Evolutionary conservation across 2,113 vertebrate species (phyloP).

Genomic region (Lichenostomus cassidix): DNA sequence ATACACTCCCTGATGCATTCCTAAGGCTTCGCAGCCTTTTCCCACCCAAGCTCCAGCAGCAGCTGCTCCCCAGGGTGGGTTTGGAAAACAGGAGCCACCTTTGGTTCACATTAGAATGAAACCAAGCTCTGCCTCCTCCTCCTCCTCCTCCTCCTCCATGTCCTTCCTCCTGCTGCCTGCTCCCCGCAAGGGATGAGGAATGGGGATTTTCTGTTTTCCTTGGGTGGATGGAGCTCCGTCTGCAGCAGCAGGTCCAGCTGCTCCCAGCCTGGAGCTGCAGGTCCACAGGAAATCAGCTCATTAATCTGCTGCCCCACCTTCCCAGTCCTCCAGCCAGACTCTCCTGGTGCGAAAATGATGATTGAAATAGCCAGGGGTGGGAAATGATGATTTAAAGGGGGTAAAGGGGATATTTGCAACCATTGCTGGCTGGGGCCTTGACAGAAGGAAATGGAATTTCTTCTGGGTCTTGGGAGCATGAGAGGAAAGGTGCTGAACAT

Average conservation of each 20-base stretch:
- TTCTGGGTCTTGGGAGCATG: constrained; percentile 2
- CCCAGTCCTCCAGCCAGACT: background rate
- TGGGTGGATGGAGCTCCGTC: background rate
- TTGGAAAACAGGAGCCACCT: background rate
- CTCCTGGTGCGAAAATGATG: constrained; percentile 22
- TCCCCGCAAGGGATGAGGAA: background rate
- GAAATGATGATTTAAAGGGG: constrained; percentile 23
- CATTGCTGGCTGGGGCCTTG: background rate
- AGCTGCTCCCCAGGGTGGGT: background rate
- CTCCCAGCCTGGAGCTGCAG: background rate
- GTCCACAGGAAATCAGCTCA: constrained; percentile 26
- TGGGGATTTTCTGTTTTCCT: background rate
- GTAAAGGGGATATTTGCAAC: background rate
- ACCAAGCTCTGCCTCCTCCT: background rate
- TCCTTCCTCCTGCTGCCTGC: background rate
- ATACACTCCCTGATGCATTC: background rate
- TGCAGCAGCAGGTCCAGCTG: background rate
- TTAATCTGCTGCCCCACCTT: background rate
- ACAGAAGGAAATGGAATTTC: constrained; percentile 22
- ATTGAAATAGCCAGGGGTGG: background rate
- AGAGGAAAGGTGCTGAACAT: constrained; percentile 31
- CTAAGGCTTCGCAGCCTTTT: background rate
- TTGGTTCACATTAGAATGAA: background rate
- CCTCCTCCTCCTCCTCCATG: background rate
- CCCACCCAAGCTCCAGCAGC: background rate